Percentiles rank a stretch among this genome's conserved stretches.
phyloP scores from a whole-genome alignment of 2,797 vertebrate genomes.

The Meda fulgida region DNA sequence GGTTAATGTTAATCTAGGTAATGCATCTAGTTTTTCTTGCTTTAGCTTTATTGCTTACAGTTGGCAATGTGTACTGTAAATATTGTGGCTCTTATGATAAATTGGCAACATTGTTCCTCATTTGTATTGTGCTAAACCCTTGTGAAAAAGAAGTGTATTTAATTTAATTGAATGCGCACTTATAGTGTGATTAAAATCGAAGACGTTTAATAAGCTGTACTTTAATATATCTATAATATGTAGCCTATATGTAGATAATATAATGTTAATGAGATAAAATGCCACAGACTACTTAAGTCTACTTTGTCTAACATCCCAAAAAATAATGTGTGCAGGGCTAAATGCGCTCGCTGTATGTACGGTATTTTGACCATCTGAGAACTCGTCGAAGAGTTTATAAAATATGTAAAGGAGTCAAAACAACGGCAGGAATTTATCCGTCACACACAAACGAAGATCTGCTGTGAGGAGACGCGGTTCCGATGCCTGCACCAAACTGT shows the following conservation, averaged over 20 bases:
- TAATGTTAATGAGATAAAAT: neutral
- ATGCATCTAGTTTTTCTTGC: neutral
- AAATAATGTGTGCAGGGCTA: too few relatives aligned
- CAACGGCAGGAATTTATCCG: too few relatives aligned
- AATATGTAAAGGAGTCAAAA: too few relatives aligned
- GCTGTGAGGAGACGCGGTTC: too few relatives aligned
- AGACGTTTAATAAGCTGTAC: neutral
- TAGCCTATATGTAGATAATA: neutral
- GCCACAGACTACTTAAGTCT: neutral
- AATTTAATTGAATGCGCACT: neutral
- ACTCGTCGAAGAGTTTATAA: too few relatives aligned
- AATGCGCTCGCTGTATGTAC: too few relatives aligned
- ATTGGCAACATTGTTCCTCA: neutral
- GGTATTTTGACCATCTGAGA: too few relatives aligned
- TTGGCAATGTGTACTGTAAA: slow-evolving; percentile 1
- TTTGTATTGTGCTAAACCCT: neutral
- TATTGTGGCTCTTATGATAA: neutral
- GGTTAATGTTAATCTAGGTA: neutral
- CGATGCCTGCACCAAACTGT: too few relatives aligned
- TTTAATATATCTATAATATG: neutral
- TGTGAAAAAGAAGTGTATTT: neutral
- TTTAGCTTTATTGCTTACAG: neutral
- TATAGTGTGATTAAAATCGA: neutral
- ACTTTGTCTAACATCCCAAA: neutral
- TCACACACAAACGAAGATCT: too few relatives aligned